These are phyloP conservation scores for Heliconius eleuchia DNA, from an alignment of 1,140 invertebrate species.

Conservation along the genomic window DNA sequence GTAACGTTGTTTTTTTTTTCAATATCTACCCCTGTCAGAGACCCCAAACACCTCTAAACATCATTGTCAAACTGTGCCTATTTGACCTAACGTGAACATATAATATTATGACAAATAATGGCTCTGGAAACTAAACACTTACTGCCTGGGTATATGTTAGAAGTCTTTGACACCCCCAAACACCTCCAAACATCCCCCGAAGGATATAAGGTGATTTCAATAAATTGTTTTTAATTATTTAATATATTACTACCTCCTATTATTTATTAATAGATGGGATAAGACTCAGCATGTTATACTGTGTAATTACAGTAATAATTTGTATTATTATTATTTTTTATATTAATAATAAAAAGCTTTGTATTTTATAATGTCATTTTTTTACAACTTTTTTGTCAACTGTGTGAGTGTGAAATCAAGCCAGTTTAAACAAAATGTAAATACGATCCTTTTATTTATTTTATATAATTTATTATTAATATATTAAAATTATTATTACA, in stretches of 20 bases:
- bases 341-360: slow-evolving; percentile 2
- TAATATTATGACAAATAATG: no score
- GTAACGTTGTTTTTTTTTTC: no score
- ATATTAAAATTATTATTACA: neutral
- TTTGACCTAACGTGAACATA: no score
- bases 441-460: slow-evolving; percentile 34
- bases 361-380: neutral
- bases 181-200: no score
- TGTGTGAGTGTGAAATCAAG: neutral
- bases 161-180: no score
- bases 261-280: neutral
- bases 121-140: no score
- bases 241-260: neutral
- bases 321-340: neutral
- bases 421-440: slow-evolving; percentile 32
- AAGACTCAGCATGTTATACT: neutral
- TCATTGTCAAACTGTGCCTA: neutral
- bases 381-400: neutral
- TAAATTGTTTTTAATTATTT: no score
- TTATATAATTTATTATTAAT: slow-evolving; percentile 37
- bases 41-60: slow-evolving; percentile 35
- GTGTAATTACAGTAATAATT: neutral
- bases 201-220: no score
- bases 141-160: no score
- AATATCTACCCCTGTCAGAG: no score